A percentile compares a stretch with the other conserved stretches of the same genome.
Conservation (phyloP, 2,113 vertebrate species). For the Pholis gunnellus region DNA sequence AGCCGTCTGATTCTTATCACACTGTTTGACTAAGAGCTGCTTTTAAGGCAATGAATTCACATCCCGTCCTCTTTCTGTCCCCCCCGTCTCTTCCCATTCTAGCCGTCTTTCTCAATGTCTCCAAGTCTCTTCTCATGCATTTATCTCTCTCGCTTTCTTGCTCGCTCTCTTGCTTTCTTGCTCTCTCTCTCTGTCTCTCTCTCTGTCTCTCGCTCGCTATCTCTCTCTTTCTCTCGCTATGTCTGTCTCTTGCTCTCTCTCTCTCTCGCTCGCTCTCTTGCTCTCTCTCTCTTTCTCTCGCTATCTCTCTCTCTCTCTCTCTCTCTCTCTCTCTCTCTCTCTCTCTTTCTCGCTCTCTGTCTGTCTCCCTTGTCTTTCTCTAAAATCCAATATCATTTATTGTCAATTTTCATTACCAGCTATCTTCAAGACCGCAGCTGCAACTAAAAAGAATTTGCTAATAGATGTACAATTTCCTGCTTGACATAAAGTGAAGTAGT, state of each 20-base stretch:
- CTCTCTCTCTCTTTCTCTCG: not conserved
- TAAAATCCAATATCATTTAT: not conserved
- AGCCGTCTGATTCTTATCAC: constrained; percentile 73
- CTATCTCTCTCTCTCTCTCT: not conserved
- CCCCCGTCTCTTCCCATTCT: constrained; percentile 40
- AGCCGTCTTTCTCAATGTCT: constrained; percentile 49
- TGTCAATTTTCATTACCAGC: constrained; percentile 4
- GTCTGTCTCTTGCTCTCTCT: too few species aligned
- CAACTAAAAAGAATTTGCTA: not conserved
- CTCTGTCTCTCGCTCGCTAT: not conserved
- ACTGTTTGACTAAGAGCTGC: constrained; percentile 70
- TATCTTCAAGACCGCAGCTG: not conserved
- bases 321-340: too few species aligned
- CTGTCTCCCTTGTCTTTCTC: not conserved
- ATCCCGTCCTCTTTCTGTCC: constrained; percentile 56
- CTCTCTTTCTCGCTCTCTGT: not conserved
- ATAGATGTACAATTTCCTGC: not conserved
- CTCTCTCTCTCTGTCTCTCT: not conserved
- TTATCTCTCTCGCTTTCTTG: not conserved
- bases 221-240: too few species aligned
- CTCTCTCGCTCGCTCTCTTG: not conserved
- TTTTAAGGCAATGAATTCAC: constrained; percentile 79
- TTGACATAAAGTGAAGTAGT: not conserved
- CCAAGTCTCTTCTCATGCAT: constrained; percentile 14
- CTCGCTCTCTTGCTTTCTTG: not conserved